These are phyloP conservation scores for Rambutsinella grinnellia DNA, from an alignment of 2,888 invertebrate species.

Conservation along the genomic window DNA sequence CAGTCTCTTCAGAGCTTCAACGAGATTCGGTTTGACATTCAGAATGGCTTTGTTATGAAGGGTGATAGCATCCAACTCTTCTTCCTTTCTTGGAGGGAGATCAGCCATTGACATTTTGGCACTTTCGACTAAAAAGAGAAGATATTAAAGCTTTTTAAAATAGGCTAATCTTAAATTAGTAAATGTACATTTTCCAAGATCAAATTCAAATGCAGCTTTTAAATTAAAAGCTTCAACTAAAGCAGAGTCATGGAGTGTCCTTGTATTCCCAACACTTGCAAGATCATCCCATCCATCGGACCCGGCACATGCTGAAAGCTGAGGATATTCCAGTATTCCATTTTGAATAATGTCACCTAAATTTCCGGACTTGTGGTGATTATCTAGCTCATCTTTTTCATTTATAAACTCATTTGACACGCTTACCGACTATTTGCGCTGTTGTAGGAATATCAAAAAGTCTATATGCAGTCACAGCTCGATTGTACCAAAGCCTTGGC, in stretches of 20 bases:
- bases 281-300: slow-evolving; percentile 95
- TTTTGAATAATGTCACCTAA: slow-evolving; percentile 91
- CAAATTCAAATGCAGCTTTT: slow-evolving; percentile 98
- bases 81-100: slow-evolving; percentile 94
- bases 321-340: slow-evolving; percentile 96
- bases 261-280: slow-evolving; percentile 83
- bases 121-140: slow-evolving; percentile 20
- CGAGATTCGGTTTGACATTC: slow-evolving; percentile 88
- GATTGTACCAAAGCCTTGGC: slow-evolving; percentile 93
- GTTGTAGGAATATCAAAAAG: slow-evolving; percentile 94
- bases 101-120: slow-evolving; percentile 84
- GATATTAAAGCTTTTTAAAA: neutral
- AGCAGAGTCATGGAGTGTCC: slow-evolving; percentile 88
- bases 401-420: neutral
- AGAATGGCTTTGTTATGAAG: slow-evolving; percentile 96
- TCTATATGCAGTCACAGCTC: slow-evolving; percentile 94
- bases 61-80: slow-evolving; percentile 97
- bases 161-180: neutral
- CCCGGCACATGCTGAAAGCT: slow-evolving; percentile 96
- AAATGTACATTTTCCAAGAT: slow-evolving; percentile 68
- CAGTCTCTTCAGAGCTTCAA: slow-evolving; percentile 94
- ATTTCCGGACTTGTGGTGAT: neutral
- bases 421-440: slow-evolving; percentile 87
- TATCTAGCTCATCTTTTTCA: neutral
- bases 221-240: slow-evolving; percentile 98